phyloP scores from a whole-genome alignment of 2,888 invertebrate genomes.

The Zygothrica quintamaculata region DNA sequence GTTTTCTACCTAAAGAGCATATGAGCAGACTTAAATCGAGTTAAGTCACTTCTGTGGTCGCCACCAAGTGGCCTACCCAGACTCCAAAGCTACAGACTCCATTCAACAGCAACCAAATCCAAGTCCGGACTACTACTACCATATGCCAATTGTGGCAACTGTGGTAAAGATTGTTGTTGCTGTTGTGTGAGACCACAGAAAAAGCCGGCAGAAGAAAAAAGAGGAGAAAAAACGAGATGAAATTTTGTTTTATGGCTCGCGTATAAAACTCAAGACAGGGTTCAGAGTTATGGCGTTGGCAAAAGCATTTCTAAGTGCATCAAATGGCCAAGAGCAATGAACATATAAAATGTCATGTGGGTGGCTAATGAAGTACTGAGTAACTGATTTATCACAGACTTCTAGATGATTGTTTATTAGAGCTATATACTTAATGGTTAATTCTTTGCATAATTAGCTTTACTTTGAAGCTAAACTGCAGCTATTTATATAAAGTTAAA shows the following conservation, averaged over 20 bases:
- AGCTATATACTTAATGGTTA: no score
- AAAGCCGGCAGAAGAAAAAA: no score
- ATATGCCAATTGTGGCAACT: constrained; percentile 51
- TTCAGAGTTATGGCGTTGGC: constrained; percentile 62
- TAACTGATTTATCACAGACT: constrained; percentile 13
- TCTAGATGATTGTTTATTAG: constrained; percentile 14
- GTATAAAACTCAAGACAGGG: constrained; percentile 50
- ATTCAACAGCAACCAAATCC: constrained; percentile 30
- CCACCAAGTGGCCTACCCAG: constrained; percentile 68
- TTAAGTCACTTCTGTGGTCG: constrained; percentile 78
- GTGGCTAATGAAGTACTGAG: constrained; percentile 42
- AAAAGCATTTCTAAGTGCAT: constrained; percentile 54
- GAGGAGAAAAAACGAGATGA: constrained; percentile 35
- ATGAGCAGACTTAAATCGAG: constrained; percentile 70
- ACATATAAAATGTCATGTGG: constrained; percentile 50
- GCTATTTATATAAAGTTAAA: no score
- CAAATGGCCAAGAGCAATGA: constrained; percentile 52
- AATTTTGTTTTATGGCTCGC: constrained; percentile 47
- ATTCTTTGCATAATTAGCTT: no score
- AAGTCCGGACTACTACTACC: constrained; percentile 28
- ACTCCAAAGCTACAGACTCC: constrained; percentile 13
- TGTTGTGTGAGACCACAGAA: constrained; percentile 18
- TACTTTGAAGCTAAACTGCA: no score
- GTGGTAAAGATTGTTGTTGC: constrained; percentile 29
- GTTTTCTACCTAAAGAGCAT: constrained; percentile 19